Conservation (phyloP, 2,888 invertebrate genomes). For the Strigamia crassipes region DNA sequence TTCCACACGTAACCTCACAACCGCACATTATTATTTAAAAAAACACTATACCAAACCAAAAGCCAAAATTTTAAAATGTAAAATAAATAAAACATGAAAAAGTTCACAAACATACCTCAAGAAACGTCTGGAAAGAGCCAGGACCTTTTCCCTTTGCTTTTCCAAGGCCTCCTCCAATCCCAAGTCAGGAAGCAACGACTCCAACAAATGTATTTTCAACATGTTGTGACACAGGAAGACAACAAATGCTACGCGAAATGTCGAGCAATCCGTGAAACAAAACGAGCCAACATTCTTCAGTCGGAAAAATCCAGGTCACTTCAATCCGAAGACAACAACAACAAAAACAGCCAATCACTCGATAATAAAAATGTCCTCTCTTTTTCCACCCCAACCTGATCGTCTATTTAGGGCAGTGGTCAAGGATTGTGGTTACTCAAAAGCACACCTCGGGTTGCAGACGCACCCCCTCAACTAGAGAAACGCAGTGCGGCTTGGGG, state of each 20-base stretch:
- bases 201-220: conserved; percentile 45
- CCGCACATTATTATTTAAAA: not conserved
- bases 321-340: conserved; percentile 3
- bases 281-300: conserved; percentile 11
- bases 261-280: not conserved
- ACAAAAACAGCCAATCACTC: not conserved
- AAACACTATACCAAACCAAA: not conserved
- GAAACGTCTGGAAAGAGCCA: conserved; percentile 44
- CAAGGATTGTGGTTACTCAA: not conserved
- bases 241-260: not conserved
- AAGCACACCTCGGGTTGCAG: not conserved
- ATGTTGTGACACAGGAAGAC: not conserved
- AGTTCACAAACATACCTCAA: conserved; percentile 37
- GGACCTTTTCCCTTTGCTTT: conserved; percentile 43
- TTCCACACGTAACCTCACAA: not conserved
- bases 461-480: conserved; percentile 5
- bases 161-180: conserved; percentile 45
- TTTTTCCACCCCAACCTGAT: not conserved
- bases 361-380: conserved; percentile 2
- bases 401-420: conserved; percentile 9
- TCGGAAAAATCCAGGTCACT: not conserved
- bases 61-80: not conserved
- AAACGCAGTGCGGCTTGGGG: conserved; percentile 34
- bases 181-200: conserved; percentile 45
- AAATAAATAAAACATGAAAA: not conserved